phyloP scores from a whole-genome alignment of 1,140 invertebrate genomes.

The Pogonomyrmex barbatus region DNA sequence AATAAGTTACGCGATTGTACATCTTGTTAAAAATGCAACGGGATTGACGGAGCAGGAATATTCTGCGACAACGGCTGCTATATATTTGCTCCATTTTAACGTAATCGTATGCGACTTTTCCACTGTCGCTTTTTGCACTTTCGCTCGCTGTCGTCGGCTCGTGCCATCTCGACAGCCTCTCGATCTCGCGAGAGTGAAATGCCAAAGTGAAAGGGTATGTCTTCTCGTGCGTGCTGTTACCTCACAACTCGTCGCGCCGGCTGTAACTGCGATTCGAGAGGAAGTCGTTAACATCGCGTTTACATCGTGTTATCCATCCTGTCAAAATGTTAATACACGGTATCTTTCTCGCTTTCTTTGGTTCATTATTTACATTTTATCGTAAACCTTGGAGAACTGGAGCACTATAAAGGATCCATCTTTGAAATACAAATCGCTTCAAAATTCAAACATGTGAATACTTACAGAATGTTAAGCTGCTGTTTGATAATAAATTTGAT shows the following conservation, averaged over 20 bases:
- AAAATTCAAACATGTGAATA: background rate
- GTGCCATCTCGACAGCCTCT: constrained; percentile 51
- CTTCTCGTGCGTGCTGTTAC: constrained; percentile 80
- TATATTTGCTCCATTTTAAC: constrained; percentile 33
- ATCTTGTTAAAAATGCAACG: constrained; percentile 8
- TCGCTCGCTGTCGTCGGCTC: constrained; percentile 72
- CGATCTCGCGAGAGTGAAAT: constrained; percentile 82
- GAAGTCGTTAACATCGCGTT: constrained; percentile 37
- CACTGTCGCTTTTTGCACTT: constrained; percentile 78
- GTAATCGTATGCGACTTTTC: constrained; percentile 63
- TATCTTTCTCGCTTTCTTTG: constrained; percentile 20
- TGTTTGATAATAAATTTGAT: background rate
- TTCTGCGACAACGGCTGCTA: background rate
- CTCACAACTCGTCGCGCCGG: constrained; percentile 76
- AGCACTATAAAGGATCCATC: background rate
- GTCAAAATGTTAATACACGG: constrained; percentile 2
- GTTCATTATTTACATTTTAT: background rate
- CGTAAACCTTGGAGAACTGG: background rate
- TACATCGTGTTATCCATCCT: constrained; percentile 25
- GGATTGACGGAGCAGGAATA: background rate
- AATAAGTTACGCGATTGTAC: background rate
- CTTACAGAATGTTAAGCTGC: background rate
- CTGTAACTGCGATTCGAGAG: constrained; percentile 73
- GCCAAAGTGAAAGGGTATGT: constrained; percentile 83
- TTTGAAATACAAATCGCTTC: background rate